Evolutionary conservation across 1,140 invertebrate genomes (phyloP).

Genomic region (Drosophila hydei): DNA sequence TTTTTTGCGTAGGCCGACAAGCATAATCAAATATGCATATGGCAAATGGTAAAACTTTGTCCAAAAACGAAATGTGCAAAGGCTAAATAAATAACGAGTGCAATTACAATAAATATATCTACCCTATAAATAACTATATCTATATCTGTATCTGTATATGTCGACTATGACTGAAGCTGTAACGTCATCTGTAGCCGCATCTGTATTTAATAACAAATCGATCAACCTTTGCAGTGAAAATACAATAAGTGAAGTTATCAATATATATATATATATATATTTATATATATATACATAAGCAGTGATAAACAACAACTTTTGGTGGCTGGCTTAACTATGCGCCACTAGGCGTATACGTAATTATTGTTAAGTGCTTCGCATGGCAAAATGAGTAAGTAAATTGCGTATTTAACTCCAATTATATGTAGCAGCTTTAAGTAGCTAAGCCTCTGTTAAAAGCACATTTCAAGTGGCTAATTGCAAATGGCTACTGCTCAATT

Average conservation of each 20-base stretch:
- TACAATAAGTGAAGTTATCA: slow-evolving; percentile 11
- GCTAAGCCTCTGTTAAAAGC: no score
- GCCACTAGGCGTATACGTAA: slow-evolving; percentile 74
- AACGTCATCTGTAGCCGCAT: background rate
- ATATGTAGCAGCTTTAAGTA: background rate
- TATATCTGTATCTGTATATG: slow-evolving; percentile 9
- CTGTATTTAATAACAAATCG: slow-evolving; percentile 36
- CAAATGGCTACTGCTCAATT: slow-evolving; percentile 23
- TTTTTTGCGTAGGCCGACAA: slow-evolving; percentile 45
- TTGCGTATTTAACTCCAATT: background rate
- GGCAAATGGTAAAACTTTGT: slow-evolving; percentile 53
- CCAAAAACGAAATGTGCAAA: slow-evolving; percentile 43
- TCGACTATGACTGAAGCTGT: no score
- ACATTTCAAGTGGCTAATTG: slow-evolving; percentile 17
- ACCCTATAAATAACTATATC: slow-evolving; percentile 27
- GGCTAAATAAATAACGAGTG: slow-evolving; percentile 30
- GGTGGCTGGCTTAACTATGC: slow-evolving; percentile 28
- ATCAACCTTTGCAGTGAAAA: slow-evolving; percentile 23
- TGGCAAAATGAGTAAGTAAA: slow-evolving; percentile 66
- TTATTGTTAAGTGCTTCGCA: slow-evolving; percentile 42
- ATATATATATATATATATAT: background rate
- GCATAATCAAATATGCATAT: slow-evolving; percentile 70
- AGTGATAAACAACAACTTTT: slow-evolving; percentile 17
- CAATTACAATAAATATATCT: slow-evolving; percentile 18
- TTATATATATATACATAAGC: background rate